Evolutionary conservation across 1,140 invertebrate species (phyloP).

Genomic region (Metaphire vulgaris): DNA sequence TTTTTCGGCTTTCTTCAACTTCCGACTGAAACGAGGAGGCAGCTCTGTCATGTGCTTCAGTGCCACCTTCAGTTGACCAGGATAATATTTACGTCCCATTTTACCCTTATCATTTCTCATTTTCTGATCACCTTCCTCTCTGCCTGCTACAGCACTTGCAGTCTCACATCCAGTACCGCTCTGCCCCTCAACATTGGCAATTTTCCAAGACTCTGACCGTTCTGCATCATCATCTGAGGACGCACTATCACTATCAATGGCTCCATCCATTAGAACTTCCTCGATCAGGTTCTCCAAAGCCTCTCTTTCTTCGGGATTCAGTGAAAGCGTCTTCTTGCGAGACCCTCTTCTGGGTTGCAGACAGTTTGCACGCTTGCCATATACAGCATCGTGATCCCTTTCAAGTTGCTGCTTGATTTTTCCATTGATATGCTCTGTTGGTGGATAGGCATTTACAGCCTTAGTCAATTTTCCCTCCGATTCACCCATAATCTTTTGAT

Average conservation of each 20-base stretch:
- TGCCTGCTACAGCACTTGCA: background rate
- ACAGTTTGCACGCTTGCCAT: background rate
- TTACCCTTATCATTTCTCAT: background rate
- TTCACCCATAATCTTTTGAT: background rate
- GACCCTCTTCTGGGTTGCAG: conserved; percentile 2
- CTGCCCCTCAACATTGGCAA: background rate
- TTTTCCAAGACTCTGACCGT: background rate
- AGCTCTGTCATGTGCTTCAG: conserved; percentile 30
- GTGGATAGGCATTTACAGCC: background rate
- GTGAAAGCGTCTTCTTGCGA: conserved; percentile 28
- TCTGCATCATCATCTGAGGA: conserved; percentile 22
- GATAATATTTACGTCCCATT: conserved; percentile 24
- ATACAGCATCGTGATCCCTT: background rate
- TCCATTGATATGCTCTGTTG: too few species aligned
- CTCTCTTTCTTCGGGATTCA: conserved; percentile 30
- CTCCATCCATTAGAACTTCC: conserved; percentile 29
- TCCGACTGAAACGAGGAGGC: conserved; percentile 29
- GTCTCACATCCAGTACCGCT: background rate
- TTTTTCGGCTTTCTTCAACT: conserved; percentile 26
- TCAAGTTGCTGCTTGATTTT: too few species aligned
- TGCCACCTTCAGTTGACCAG: conserved; percentile 30
- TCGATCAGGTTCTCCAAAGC: conserved; percentile 30
- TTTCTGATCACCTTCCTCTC: background rate
- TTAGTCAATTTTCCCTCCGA: background rate
- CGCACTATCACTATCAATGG: conserved; percentile 22